Evolutionary conservation across 2,888 invertebrate species (phyloP).

Genomic region (Artemia sinica): DNA sequence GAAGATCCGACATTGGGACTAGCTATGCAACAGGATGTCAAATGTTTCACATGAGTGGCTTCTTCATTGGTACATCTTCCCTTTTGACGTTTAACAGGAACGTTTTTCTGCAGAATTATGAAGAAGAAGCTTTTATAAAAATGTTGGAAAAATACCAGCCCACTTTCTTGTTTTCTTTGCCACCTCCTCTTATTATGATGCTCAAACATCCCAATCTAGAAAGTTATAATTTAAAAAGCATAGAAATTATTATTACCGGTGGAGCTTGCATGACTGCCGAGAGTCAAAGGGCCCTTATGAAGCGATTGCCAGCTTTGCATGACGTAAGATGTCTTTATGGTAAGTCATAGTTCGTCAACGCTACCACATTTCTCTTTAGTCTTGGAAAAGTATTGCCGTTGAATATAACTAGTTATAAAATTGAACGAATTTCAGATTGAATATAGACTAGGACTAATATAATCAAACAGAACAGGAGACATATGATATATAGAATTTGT

Average conservation of each 20-base stretch:
- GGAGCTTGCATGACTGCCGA: background rate
- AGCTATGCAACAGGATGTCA: background rate
- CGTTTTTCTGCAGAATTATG: background rate
- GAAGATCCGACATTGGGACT: background rate
- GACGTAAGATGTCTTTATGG: background rate
- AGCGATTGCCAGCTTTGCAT: background rate
- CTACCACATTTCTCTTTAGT: too few species aligned
- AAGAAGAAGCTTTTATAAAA: background rate
- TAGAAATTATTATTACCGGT: background rate
- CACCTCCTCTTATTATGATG: background rate
- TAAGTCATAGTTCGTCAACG: background rate
- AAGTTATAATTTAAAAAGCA: background rate
- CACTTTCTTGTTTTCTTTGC: background rate
- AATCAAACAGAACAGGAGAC: too few species aligned
- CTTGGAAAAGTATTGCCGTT: too few species aligned
- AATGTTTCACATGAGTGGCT: slow-evolving; percentile 1
- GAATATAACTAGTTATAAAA: too few species aligned
- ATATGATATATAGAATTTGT: too few species aligned
- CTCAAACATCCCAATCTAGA: background rate
- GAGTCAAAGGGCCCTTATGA: background rate
- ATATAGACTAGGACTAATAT: too few species aligned
- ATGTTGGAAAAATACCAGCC: background rate
- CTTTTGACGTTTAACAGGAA: background rate
- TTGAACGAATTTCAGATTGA: too few species aligned
- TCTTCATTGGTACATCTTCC: background rate